phyloP scores from a whole-genome alignment of 2,113 vertebrate genomes.

The Lampris incognitus region DNA sequence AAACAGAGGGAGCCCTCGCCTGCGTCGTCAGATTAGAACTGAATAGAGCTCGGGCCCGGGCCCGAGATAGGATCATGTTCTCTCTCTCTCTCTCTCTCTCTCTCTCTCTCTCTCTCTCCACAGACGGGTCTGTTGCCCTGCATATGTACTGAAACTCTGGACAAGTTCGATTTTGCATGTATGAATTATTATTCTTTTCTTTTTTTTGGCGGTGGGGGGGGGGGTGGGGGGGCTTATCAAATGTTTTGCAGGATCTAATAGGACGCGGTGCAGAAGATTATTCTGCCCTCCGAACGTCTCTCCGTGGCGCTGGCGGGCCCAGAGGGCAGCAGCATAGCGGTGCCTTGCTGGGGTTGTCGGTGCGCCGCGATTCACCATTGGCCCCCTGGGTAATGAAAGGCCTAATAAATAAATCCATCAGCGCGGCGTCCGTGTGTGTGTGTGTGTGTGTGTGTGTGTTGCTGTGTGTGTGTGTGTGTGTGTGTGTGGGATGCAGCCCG shows the following conservation, averaged over 20 bases:
- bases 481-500: constrained; percentile 82
- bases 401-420: constrained; percentile 86
- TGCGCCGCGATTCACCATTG: constrained; percentile 80
- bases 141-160: constrained; percentile 33
- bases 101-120: neutral
- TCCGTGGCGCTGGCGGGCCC: constrained; percentile 47
- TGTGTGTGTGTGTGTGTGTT: constrained; percentile 79
- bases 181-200: constrained; percentile 41
- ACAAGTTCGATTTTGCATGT: constrained; percentile 22
- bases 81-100: no score
- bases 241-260: constrained; percentile 51
- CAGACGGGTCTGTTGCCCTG: constrained; percentile 42
- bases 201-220: constrained; percentile 3
- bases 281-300: constrained; percentile 61
- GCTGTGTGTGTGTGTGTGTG: constrained; percentile 74
- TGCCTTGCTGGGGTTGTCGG: constrained; percentile 72
- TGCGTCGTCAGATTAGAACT: constrained; percentile 53
- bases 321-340: constrained; percentile 69
- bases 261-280: constrained; percentile 43
- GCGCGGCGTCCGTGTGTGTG: constrained; percentile 76
- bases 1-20: constrained; percentile 52
- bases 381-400: constrained; percentile 82
- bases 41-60: constrained; percentile 32
- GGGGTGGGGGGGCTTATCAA: constrained; percentile 15
- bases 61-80: constrained; percentile 23